Percentiles rank a stretch among this genome's conserved stretches.
Conservation (phyloP, 2,888 invertebrate species). For the Oscheius sp. region DNA sequence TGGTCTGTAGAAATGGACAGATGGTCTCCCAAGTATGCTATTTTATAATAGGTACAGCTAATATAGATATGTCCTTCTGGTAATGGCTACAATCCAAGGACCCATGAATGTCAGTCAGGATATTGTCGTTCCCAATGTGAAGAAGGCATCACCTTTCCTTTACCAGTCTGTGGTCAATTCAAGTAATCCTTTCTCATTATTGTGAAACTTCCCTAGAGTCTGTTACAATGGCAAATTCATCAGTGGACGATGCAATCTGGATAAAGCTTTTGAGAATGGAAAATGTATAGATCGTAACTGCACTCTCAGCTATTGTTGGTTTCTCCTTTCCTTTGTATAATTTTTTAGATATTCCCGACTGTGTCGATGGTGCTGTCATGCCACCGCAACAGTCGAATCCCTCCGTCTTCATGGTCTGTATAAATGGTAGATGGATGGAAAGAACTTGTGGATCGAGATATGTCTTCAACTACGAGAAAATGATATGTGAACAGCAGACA, state of each 20-base stretch:
- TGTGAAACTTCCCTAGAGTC: background rate
- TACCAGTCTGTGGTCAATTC: conserved; percentile 30
- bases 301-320: conserved; percentile 3
- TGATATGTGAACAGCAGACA: background rate
- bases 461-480: conserved; percentile 11
- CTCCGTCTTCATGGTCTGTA: conserved; percentile 11
- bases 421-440: conserved; percentile 26
- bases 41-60: background rate
- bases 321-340: background rate
- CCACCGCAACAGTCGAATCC: background rate
- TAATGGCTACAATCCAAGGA: background rate
- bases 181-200: conserved; percentile 7
- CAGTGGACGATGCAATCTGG: conserved; percentile 13
- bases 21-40: background rate
- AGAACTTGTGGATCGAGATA: background rate
- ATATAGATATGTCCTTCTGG: background rate
- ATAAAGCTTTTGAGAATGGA: conserved; percentile 20
- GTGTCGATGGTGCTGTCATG: conserved; percentile 3
- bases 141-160: conserved; percentile 5
- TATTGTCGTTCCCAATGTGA: conserved; percentile 1
- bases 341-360: conserved; percentile 15
- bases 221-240: conserved; percentile 25
- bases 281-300: conserved; percentile 12
- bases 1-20: conserved; percentile 7
- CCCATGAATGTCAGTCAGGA: background rate